Evolutionary conservation across 2,113 vertebrate species (phyloP), one percentile per base, ranked within the genome.

Genomic region (Guaruba guarouba): DNA sequence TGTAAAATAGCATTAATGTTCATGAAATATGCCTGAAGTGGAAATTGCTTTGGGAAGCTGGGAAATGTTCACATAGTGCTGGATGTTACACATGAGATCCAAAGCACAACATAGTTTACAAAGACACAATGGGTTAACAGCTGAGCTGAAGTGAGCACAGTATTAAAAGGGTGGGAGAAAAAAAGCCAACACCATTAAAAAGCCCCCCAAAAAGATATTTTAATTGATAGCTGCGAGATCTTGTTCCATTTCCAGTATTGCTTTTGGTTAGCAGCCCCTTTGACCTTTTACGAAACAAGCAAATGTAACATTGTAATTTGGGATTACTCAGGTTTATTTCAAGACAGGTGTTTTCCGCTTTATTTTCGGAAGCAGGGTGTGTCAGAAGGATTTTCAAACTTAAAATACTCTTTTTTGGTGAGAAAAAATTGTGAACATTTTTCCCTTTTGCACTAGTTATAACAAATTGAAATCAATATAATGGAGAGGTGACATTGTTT

Each of bases 1-100:
- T 88, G 37, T 57, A 86, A 93, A 94, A 90, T 92, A 92, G 83
- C 13, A 7, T 74, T 69, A 84, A 93, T 84, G 88, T 57, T 95
- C 61, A 69, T 73, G 68, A 95, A 97, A 91, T 92, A 91, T 86
- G 27, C n/a, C 94, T 90, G 59, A 93, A 92, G 51, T 74, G 37
- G 66, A 95, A 97, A 95, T 93, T 97, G 84, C 62, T 93, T 92
- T 92, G 88, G 90, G 92, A 94, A 95, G 66, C 31, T 94, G 94
- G 95, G 94, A 95, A 91, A 96, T 54, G 48, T 92, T 96, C 59
- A 61, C 1, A 3, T 35, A 64, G 24, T n/a, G 20, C 22, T 92
- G 28, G 17, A 64, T 66, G 70, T 66, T 67, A 62, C 25, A 54
- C 17, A 68, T 1, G 6, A 83, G 44, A 84, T 51, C 25, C 43